Base-by-base conservation (phyloP, 2,888 invertebrate species). In the Himalopsyche anomala region DNA sequence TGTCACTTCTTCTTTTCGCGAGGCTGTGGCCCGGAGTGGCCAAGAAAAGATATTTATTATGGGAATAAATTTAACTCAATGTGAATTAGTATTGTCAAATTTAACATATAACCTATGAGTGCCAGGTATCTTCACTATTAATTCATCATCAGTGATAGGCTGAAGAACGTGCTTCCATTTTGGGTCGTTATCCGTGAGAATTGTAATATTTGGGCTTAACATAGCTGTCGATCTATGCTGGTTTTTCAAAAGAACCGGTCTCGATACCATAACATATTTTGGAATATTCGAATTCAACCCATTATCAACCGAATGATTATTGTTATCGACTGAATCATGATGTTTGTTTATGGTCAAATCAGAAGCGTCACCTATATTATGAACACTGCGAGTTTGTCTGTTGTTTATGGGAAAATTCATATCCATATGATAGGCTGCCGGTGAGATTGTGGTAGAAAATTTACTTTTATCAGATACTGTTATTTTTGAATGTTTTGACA, bases 91-190 rank as follows among this genome's bases (percentile, higher is more conserved):
- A 19, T 56, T 56, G 17, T 17, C 56, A 56, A 56, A 56, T 5
- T 56, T 56, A n/a, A 56, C 56, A 56, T 56, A 56, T 56, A 19
- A 9, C 62, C 19, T 28, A 9, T 11, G 2, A 19, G 9, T 3
- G 19, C 28, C 5, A 3, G 51, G 51, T 15, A 51, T 62, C 19
- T 62, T 62, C 19, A 28, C 19, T 9, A 62, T 28, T 19, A 28
- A 19, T 62, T 62, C 62, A 12, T 62, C 62, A 11, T 62, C 28
- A 11, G 8, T 28, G 62, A 62, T 19, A 6, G 62, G 62, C 28
- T 15, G 19, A n/a, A 62, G 62, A 19, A 62, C 62, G 62, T 62
- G 62, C 15, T 28, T 62, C 62, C 62, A 62, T 62, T 62, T 62
- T 11, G 62, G 62, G 19, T 62, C 62, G 8, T 62, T 62, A 62